These are phyloP conservation scores for Athene noctua DNA, from an alignment of 2,113 vertebrate species.

Conservation along the genomic window DNA sequence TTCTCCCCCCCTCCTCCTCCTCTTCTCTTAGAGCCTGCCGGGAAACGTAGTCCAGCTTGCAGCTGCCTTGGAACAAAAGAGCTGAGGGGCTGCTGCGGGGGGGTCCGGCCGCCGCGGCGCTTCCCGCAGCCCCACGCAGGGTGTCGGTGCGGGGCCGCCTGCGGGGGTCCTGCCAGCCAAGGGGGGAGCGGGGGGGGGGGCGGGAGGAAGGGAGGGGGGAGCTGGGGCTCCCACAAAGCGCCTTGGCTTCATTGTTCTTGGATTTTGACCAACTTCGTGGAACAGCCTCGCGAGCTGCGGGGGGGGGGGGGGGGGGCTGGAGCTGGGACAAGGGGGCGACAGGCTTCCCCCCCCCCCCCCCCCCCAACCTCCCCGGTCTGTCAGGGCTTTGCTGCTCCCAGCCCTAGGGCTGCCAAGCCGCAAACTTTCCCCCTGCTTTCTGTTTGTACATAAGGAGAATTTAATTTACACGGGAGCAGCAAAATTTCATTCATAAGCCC, in stretches of 20 bases:
- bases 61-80: constrained; percentile 42
- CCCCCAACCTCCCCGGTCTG: accelerated
- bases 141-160: neutral
- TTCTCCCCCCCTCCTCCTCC: no score
- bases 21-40: neutral
- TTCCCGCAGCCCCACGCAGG: neutral
- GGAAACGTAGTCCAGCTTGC: constrained; percentile 23
- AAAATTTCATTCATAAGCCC: neutral
- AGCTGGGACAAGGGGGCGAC: accelerated
- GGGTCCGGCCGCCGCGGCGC: neutral
- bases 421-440: neutral
- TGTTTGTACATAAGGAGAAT: accelerated
- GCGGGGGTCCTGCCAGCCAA: neutral
- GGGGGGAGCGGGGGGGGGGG: accelerated
- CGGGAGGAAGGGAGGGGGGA: no score
- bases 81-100: neutral
- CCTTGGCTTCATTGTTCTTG: neutral
- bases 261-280: neutral
- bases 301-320: no score
- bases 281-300: neutral
- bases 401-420: neutral
- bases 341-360: no score
- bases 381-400: neutral
- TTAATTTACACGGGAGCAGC: neutral
- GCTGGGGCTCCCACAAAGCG: accelerated